Conservation (phyloP, 2,113 vertebrate genomes). For the Albula goreensis region DNA sequence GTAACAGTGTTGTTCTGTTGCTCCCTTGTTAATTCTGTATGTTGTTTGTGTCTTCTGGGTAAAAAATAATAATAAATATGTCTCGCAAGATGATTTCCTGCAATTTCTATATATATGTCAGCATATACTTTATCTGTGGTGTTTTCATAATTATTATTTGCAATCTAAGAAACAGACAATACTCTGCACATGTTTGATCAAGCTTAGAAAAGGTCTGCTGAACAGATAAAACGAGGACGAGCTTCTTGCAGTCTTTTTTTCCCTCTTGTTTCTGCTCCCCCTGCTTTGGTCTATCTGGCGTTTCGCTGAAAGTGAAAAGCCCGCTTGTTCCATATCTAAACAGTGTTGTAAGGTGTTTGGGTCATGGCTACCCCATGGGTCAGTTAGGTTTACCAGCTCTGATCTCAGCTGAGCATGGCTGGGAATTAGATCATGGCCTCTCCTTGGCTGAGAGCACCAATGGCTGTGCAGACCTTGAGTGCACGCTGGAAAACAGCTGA, state of each 20-base stretch:
- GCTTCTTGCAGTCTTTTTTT: not conserved
- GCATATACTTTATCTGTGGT: not conserved
- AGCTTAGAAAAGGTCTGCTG: too few relatives aligned
- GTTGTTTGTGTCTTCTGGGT: too few relatives aligned
- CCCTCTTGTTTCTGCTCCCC: not conserved
- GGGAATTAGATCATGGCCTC: constrained; percentile 51
- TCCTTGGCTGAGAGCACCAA: constrained; percentile 53
- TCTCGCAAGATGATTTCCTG: not conserved
- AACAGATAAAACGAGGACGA: not conserved
- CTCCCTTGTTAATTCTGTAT: not conserved
- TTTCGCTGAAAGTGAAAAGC: not conserved
- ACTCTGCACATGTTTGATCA: too few relatives aligned
- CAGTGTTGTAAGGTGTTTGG: constrained; percentile 37
- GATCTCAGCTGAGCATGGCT: constrained; percentile 46
- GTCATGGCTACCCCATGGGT: constrained; percentile 40
- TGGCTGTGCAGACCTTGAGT: constrained; percentile 54
- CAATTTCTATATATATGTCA: not conserved
- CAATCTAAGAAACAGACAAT: too few relatives aligned
- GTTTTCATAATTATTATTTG: too few relatives aligned
- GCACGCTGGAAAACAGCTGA: constrained; percentile 29
- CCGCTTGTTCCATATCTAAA: not conserved
- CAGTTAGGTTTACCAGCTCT: constrained; percentile 45
- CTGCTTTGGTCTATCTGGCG: not conserved
- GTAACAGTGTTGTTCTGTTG: too few relatives aligned
- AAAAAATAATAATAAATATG: not conserved